Evolutionary conservation across 2,113 vertebrate species (phyloP).

Genomic region (Lepus timidus): DNA sequence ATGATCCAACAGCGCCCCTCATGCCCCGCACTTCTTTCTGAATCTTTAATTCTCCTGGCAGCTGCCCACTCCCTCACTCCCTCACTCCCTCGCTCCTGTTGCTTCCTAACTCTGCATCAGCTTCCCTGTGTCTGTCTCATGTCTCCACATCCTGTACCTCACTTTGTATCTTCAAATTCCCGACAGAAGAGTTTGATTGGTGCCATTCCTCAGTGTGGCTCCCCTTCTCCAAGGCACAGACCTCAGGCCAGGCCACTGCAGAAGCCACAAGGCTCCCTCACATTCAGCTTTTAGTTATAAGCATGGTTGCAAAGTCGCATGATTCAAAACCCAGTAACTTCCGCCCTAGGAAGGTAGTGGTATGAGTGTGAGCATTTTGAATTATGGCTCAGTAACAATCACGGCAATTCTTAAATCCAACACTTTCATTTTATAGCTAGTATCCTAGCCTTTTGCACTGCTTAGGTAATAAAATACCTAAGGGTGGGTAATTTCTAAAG

Average conservation of each 20-base stretch:
- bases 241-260: background rate
- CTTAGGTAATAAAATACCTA: background rate
- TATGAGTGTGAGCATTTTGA: background rate
- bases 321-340: slow-evolving; percentile 1
- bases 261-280: background rate
- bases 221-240: background rate
- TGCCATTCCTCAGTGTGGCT: background rate
- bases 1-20: background rate
- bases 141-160: background rate
- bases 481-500: background rate
- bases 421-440: background rate
- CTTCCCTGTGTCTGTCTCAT: background rate
- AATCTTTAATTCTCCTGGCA: background rate
- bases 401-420: background rate
- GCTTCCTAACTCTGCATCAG: background rate
- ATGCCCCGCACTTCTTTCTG: background rate
- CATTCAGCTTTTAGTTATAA: background rate
- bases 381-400: background rate
- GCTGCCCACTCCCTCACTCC: fast-evolving
- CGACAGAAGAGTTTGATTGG: background rate
- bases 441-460: background rate
- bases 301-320: background rate
- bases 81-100: background rate
- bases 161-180: background rate
- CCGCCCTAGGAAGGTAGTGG: background rate